These are phyloP conservation scores for Strigops habroptila DNA, from an alignment of 2,113 vertebrate species.

Conservation along the genomic window DNA sequence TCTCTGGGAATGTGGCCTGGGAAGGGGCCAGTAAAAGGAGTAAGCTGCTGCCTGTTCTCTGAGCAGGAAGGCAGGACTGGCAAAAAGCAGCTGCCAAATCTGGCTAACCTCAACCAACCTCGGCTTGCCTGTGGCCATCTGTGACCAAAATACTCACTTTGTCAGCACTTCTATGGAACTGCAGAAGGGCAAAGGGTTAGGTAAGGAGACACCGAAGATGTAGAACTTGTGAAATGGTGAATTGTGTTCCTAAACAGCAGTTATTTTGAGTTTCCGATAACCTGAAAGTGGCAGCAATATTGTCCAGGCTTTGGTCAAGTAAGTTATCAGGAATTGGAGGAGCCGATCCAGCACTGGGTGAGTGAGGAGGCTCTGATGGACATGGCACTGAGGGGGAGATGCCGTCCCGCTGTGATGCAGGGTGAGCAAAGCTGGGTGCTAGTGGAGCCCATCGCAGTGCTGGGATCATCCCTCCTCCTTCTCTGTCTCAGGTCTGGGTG, in stretches of 20 bases:
- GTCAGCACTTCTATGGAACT: not conserved
- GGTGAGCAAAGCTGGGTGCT: not conserved
- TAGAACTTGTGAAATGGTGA: not conserved
- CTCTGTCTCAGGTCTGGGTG: rapidly evolving
- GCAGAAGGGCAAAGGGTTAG: not conserved
- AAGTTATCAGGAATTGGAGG: not conserved
- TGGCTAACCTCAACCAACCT: not conserved
- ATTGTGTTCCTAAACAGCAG: not conserved
- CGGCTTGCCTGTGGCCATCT: not conserved
- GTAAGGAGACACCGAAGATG: not conserved
- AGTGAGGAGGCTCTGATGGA: not conserved
- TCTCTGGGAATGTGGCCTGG: not conserved
- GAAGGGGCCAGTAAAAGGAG: not conserved
- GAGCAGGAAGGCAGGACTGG: not conserved
- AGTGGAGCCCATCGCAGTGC: rapidly evolving
- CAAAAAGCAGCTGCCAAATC: not conserved
- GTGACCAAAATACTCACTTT: not conserved
- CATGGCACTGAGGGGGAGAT: not conserved
- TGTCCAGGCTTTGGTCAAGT: not conserved
- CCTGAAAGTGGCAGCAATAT: not conserved
- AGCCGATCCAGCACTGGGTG: rapidly evolving
- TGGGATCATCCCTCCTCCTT: not conserved
- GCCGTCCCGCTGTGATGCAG: not conserved
- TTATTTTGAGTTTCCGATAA: not conserved
- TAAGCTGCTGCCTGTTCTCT: not conserved